Base-by-base conservation (phyloP, 1,140 invertebrate genomes). In the Atta colombica region DNA sequence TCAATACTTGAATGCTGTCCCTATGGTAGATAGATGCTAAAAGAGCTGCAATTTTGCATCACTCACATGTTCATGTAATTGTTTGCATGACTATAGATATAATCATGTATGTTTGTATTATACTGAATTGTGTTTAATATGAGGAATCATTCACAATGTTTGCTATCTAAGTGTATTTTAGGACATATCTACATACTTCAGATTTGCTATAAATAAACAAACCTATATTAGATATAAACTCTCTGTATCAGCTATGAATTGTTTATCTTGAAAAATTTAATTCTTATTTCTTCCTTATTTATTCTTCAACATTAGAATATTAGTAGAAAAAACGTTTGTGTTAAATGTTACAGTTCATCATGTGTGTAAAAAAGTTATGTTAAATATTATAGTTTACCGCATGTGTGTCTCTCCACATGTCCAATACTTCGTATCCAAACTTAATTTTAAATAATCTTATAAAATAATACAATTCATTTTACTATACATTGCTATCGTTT, bases 1-100 rank as follows among this genome's bases (percentile, higher is more conserved):
- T 95, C 94, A 95, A 95, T 95, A 95, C 94, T 94, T 94, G 93
- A 95, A 93, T 94, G 91, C 91, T 94, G 91, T 89, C 87, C 89
- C 88, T 94, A 90, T 91, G 89, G 89, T 93, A 92, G 89, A 82
- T 39, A 90, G 66, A 78, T 90, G 87, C 78, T 82, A 90, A 90
- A 90, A 90, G 80, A 86, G 65, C 12, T 78, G 63, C 25, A 68
- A 86, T 71, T 85, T 84, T 84, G 25, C 55, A 61, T 63, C 14
- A 4, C 39, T 51, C 12, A 10, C 4, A 16, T 53, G 6, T 45
- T 84, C n/a, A 61, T 12, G 18, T 86, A 49, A 61, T 60, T 69
- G 16, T 8, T 31, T 3, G n/a, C 39, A 14, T 80, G 12, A 86
- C 21, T 10, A 16, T 35, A 60, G 14, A 66, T n/a, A 66, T 4